Evolutionary conservation across 2,797 vertebrate genomes (phyloP).

Genomic region (Lateolabrax maculatus): DNA sequence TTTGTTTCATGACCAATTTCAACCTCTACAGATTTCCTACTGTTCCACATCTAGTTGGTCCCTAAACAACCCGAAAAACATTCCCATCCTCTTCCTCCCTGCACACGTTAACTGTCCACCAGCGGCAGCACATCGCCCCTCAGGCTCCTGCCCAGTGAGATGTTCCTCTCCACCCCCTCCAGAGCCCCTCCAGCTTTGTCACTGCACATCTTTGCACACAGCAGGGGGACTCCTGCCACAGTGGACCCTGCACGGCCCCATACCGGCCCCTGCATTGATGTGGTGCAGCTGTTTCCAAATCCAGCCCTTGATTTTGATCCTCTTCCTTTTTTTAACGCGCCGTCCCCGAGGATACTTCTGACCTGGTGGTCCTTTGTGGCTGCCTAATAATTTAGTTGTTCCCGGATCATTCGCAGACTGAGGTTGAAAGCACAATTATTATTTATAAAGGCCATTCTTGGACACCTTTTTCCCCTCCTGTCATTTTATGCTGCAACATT

Average conservation of each 20-base stretch:
- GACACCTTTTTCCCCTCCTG: not conserved
- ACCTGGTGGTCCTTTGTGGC: slow-evolving; percentile 73
- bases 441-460: slow-evolving; percentile 5
- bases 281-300: slow-evolving; percentile 87
- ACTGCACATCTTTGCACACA: slow-evolving; percentile 79
- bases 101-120: not conserved
- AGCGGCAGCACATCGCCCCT: slow-evolving; percentile 23
- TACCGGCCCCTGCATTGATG: slow-evolving; percentile 69
- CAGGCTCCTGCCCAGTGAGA: slow-evolving; percentile 47
- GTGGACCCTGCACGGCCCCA: slow-evolving; percentile 61
- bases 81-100: not conserved
- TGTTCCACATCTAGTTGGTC: not conserved
- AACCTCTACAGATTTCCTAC: not conserved
- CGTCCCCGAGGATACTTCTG: slow-evolving; percentile 66
- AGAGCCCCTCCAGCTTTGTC: slow-evolving; percentile 67
- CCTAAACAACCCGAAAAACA: not conserved
- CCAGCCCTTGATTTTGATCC: slow-evolving; percentile 84
- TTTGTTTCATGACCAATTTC: not conserved
- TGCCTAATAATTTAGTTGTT: slow-evolving; percentile 62
- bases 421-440: slow-evolving; percentile 33
- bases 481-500: slow-evolving; percentile 18
- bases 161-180: slow-evolving; percentile 29
- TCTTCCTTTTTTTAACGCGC: slow-evolving; percentile 59
- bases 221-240: slow-evolving; percentile 75
- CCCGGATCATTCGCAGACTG: slow-evolving; percentile 26